Conservation (phyloP, 2,888 invertebrate genomes). For the Trachelus iudaicus region DNA sequence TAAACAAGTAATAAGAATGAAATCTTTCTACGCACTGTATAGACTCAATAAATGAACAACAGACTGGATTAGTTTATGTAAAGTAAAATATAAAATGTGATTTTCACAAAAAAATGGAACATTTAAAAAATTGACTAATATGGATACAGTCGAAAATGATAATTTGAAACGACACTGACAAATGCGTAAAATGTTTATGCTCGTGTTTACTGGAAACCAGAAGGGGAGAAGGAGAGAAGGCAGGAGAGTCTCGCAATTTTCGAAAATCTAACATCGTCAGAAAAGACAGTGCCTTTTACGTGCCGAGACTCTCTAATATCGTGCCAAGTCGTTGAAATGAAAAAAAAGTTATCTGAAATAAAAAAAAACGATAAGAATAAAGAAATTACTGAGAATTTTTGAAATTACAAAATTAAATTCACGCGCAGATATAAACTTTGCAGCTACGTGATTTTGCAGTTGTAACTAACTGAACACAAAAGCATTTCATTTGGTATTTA, state of each 20-base stretch:
- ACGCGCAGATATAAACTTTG: background rate
- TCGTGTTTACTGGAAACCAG: background rate
- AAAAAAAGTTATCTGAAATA: constrained; percentile 8
- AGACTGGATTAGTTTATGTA: background rate
- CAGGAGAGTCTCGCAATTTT: background rate
- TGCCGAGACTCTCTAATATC: constrained; percentile 14
- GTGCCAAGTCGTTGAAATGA: constrained; percentile 36
- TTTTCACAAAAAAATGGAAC: background rate
- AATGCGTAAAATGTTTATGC: background rate
- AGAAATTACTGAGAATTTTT: background rate
- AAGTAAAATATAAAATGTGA: background rate
- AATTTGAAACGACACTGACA: background rate
- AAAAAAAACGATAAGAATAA: constrained; percentile 8
- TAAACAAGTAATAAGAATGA: background rate
- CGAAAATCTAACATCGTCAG: constrained; percentile 1
- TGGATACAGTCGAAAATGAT: background rate
- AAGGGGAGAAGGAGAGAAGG: background rate
- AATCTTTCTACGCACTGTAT: background rate
- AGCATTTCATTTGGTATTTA: background rate
- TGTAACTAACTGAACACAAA: background rate
- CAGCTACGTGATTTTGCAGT: background rate
- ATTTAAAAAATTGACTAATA: background rate
- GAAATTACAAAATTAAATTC: background rate
- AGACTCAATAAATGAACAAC: background rate
- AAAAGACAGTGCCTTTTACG: constrained; percentile 38